phyloP scores from a whole-genome alignment of 53 echinoderm and acorn worm species.

The Hippasteria phrygiana region DNA sequence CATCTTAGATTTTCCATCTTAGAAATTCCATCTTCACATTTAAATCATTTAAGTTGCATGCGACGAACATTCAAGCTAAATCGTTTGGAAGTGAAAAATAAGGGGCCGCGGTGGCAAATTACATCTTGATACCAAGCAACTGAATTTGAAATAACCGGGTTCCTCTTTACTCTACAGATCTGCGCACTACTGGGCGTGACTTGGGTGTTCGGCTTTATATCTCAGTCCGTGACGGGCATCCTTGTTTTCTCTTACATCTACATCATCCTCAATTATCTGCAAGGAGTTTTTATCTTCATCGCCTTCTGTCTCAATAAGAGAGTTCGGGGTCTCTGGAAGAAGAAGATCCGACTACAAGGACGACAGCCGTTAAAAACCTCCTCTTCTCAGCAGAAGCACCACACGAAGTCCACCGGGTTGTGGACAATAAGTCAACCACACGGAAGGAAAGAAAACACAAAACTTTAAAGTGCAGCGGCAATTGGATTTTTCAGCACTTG shows the following conservation, averaged over 20 bases:
- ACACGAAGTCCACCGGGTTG: not conserved
- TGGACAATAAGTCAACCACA: not conserved
- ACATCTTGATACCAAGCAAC: not conserved
- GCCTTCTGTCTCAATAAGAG: constrained; percentile 46
- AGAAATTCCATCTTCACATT: too few species aligned
- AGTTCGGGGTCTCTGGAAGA: constrained; percentile 30
- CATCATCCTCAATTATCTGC: constrained; percentile 56
- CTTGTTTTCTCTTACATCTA: constrained; percentile 46
- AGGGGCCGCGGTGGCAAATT: not conserved
- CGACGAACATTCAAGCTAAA: too few species aligned
- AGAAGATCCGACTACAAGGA: not conserved
- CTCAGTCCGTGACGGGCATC: not conserved
- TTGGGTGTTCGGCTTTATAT: constrained; percentile 39
- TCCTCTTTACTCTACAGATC: too few species aligned
- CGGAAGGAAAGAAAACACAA: not conserved
- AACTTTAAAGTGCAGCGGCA: too few species aligned
- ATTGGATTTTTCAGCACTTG: too few species aligned
- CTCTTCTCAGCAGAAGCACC: not conserved
- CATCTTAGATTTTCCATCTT: too few species aligned
- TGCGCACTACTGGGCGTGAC: constrained; percentile 30
- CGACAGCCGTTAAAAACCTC: not conserved
- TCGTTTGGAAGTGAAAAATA: not conserved
- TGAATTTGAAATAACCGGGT: too few species aligned
- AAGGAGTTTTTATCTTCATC: constrained; percentile 63
- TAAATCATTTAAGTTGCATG: too few species aligned